A percentile compares a stretch with the other conserved stretches of the same genome.
These are phyloP conservation scores for Phaonia tiefii DNA, from an alignment of 2,888 invertebrate genomes.

Conservation along the genomic window DNA sequence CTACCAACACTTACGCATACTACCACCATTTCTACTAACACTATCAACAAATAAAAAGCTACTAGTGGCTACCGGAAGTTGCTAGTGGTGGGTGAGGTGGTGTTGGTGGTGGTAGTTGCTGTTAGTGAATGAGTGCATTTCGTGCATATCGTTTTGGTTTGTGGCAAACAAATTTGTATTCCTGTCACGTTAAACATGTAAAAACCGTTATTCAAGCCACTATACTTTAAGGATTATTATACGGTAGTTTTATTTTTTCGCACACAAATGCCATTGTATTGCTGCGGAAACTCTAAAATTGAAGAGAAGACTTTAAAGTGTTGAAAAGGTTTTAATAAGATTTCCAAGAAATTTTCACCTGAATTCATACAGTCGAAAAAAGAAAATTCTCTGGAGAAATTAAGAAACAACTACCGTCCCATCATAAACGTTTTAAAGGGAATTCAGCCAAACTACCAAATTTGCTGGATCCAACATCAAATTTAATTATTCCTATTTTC, in stretches of 20 bases:
- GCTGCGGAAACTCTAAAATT: no score
- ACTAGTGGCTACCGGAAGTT: not conserved
- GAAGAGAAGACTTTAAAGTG: no score
- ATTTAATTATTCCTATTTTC: no score
- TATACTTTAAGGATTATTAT: slow-evolving; percentile 66
- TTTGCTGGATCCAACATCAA: no score
- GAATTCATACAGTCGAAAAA: no score
- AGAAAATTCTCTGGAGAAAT: no score
- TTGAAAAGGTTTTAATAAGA: no score
- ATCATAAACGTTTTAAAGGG: no score
- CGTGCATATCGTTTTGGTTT: slow-evolving; percentile 35
- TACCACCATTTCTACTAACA: not conserved
- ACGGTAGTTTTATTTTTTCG: slow-evolving; percentile 13
- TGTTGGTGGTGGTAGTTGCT: no score
- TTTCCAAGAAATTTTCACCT: no score
- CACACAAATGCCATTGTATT: not conserved
- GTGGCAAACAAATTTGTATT: slow-evolving; percentile 72
- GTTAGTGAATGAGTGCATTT: slow-evolving; percentile 14
- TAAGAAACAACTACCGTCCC: no score
- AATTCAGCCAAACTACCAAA: no score
- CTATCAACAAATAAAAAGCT: not conserved
- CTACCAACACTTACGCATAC: not conserved
- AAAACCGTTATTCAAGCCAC: slow-evolving; percentile 70
- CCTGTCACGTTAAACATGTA: slow-evolving; percentile 73
- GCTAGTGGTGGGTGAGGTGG: not conserved